Percentiles rank a stretch among this genome's conserved stretches.
Evolutionary conservation across 2,888 invertebrate genomes (phyloP).

Genomic region (Uloborus plumipes): DNA sequence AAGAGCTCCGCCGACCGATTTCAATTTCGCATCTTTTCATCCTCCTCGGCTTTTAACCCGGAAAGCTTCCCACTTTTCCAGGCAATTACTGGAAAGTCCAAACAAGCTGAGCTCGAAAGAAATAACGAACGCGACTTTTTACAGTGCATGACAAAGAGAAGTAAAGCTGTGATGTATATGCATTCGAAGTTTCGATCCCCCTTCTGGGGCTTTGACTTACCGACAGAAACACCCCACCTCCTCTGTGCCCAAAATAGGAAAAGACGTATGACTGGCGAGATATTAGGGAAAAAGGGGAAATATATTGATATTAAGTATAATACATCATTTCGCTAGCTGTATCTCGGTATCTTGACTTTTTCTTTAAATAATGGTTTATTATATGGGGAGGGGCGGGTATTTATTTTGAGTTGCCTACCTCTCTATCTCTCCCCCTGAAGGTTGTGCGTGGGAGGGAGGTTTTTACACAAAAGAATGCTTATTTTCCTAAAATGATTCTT

Average conservation of each 20-base stretch:
- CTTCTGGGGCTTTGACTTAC: neutral
- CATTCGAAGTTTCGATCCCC: constrained; percentile 3
- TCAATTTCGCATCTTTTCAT: no score
- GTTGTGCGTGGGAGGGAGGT: neutral
- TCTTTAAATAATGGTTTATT: constrained; percentile 42
- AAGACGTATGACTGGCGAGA: constrained; percentile 46
- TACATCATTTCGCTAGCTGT: constrained; percentile 51
- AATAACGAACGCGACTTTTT: constrained; percentile 23
- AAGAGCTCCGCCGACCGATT: no score
- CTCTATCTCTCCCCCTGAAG: constrained; percentile 11
- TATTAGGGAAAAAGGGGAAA: constrained; percentile 52
- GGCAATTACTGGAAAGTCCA: constrained; percentile 31
- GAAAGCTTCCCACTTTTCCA: constrained; percentile 8
- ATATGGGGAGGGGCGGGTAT: constrained; percentile 7
- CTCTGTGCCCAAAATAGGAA: constrained; percentile 20
- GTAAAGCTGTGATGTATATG: constrained; percentile 31
- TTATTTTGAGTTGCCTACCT: constrained; percentile 21
- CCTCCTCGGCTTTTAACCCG: no score
- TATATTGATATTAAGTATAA: constrained; percentile 59
- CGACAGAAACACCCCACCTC: neutral
- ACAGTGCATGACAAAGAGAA: constrained; percentile 29
- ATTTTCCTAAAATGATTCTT: constrained; percentile 24
- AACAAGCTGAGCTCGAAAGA: constrained; percentile 3
- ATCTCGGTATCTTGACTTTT: constrained; percentile 54
- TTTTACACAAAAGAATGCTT: constrained; percentile 48